phyloP scores from a whole-genome alignment of 2,797 vertebrate species.

The Lagodon rhomboides region DNA sequence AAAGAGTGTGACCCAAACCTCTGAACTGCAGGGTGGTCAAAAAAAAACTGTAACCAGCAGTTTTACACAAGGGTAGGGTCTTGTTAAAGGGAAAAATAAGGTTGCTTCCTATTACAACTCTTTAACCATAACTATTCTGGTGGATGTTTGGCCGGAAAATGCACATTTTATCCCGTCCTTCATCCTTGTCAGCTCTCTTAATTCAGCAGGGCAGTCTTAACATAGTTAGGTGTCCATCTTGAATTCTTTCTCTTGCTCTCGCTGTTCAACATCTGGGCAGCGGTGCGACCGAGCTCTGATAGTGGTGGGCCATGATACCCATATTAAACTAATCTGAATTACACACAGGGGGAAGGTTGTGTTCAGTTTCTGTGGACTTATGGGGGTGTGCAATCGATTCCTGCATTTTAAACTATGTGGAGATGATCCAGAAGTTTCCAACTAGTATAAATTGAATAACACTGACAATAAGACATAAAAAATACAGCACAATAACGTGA shows the following conservation, averaged over 20 bases:
- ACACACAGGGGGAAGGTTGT: background rate
- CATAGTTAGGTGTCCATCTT: constrained; percentile 78
- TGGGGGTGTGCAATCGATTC: background rate
- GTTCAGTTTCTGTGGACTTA: too few relatives aligned
- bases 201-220: constrained; percentile 30
- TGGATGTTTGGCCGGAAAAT: background rate
- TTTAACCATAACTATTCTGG: background rate
- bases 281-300: constrained; percentile 43
- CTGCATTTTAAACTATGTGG: background rate
- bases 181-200: constrained; percentile 9
- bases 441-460: too few relatives aligned
- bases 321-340: background rate
- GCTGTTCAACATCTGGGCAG: constrained; percentile 77
- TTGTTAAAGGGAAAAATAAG: background rate
- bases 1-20: background rate
- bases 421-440: background rate
- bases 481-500: rapidly evolving
- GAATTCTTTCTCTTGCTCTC: constrained; percentile 60
- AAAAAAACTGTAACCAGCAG: background rate
- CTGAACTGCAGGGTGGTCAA: background rate
- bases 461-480: background rate
- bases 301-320: background rate
- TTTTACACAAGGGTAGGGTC: background rate
- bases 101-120: background rate
- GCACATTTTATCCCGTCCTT: background rate